Evolutionary conservation across 2,888 invertebrate species (phyloP).

Genomic region (Lamellibrachia columna): DNA sequence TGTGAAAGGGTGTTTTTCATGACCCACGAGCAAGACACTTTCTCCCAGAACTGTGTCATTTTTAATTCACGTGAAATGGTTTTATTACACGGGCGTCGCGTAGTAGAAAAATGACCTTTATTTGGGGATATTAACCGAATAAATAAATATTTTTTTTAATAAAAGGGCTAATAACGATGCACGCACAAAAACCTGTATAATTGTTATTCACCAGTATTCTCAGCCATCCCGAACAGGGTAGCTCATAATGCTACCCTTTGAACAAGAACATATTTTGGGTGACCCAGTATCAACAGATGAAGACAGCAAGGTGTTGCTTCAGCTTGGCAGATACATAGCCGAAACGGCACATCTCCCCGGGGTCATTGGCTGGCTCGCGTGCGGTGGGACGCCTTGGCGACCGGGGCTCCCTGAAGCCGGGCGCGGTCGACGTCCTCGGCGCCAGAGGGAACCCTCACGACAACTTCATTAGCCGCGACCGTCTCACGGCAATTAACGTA

Average conservation of each 20-base stretch:
- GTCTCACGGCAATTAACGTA: slow-evolving; percentile 12
- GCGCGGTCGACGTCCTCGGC: not conserved
- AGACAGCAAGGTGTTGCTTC: not conserved
- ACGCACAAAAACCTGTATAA: too few relatives aligned
- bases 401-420: not conserved
- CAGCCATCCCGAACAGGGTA: too few relatives aligned
- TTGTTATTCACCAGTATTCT: too few relatives aligned
- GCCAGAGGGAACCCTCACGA: not conserved
- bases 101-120: too few relatives aligned
- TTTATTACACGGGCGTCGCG: too few relatives aligned
- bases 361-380: not conserved
- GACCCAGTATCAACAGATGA: not conserved
- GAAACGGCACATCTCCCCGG: not conserved
- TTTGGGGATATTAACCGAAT: too few relatives aligned
- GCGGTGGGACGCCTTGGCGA: not conserved
- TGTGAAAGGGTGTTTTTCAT: not conserved
- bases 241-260: too few relatives aligned
- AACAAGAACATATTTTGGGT: not conserved
- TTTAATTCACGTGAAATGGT: not conserved
- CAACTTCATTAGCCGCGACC: slow-evolving; percentile 3
- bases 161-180: too few relatives aligned
- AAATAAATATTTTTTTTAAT: too few relatives aligned
- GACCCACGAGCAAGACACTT: not conserved
- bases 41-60: not conserved
- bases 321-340: not conserved